Evolutionary conservation across 1,140 invertebrate genomes (phyloP).

Genomic region (Bombus superbus): DNA sequence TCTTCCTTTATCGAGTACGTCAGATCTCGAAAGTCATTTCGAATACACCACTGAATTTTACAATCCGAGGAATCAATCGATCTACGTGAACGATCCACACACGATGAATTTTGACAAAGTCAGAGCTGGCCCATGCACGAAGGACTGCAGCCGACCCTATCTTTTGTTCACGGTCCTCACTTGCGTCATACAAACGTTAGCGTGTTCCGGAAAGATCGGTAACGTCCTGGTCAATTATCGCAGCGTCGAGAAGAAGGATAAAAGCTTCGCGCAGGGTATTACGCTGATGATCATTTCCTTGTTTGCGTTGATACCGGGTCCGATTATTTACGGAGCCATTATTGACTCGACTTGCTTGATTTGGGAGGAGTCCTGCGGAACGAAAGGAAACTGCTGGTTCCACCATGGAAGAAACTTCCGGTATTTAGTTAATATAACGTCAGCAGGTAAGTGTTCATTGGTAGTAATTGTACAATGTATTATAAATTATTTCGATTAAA

Average conservation of each 20-base stretch:
- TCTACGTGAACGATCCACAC: not conserved
- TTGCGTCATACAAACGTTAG: constrained; percentile 83
- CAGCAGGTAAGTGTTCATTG: constrained; percentile 81
- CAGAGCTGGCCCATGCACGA: constrained; percentile 82
- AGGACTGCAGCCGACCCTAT: constrained; percentile 82
- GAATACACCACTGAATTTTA: not conserved
- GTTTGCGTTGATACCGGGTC: constrained; percentile 87
- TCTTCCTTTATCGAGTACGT: constrained; percentile 28
- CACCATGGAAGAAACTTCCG: constrained; percentile 85
- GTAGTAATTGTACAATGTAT: not conserved
- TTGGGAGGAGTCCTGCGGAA: constrained; percentile 86
- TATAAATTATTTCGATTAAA: no score
- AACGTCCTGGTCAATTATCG: constrained; percentile 86
- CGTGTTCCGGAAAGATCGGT: constrained; percentile 85
- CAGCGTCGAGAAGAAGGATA: constrained; percentile 85
- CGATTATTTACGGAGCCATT: constrained; percentile 86
- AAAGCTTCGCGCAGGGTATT: constrained; percentile 86
- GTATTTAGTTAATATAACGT: constrained; percentile 84
- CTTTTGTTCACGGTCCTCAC: constrained; percentile 81
- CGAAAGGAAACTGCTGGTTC: constrained; percentile 86
- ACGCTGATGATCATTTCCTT: constrained; percentile 85
- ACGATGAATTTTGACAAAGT: constrained; percentile 64
- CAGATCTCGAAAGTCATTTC: not conserved
- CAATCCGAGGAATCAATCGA: constrained; percentile 3
- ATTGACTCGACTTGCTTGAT: constrained; percentile 86